phyloP scores from a whole-genome alignment of 35 echinoderm and acorn worm species.

The Hemicentrotus pulcherrimus region DNA sequence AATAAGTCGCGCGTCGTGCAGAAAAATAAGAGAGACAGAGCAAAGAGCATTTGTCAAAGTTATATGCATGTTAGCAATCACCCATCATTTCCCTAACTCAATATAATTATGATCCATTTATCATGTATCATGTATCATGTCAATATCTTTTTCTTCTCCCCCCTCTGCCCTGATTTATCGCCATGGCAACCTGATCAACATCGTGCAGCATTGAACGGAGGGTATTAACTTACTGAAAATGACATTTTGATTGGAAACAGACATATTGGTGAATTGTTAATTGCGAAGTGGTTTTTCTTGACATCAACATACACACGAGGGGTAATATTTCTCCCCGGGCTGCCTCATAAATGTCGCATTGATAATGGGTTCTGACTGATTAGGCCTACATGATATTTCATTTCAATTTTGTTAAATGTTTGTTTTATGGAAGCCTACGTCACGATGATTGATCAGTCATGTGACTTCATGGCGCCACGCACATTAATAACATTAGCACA shows the following conservation, averaged over 20 bases:
- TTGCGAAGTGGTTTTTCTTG: neutral
- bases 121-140: neutral
- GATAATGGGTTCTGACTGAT: neutral
- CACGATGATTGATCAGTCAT: neutral
- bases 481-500: neutral
- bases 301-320: neutral
- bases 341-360: neutral
- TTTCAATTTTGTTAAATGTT: neutral
- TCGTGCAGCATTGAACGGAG: neutral
- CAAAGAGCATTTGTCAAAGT: neutral
- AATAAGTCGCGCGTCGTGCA: neutral
- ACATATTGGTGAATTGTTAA: neutral
- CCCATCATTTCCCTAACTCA: constrained; percentile 10
- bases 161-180: neutral
- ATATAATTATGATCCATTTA: constrained; percentile 1
- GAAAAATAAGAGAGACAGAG: neutral
- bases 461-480: neutral
- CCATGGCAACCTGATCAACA: neutral
- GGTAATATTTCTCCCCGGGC: neutral
- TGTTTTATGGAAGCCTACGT: neutral
- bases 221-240: neutral
- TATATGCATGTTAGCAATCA: neutral
- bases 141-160: neutral
- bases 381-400: neutral
- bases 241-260: constrained; percentile 18